Conservation (phyloP, 2,113 vertebrate genomes). For the Crotophaga sulcirostris region DNA sequence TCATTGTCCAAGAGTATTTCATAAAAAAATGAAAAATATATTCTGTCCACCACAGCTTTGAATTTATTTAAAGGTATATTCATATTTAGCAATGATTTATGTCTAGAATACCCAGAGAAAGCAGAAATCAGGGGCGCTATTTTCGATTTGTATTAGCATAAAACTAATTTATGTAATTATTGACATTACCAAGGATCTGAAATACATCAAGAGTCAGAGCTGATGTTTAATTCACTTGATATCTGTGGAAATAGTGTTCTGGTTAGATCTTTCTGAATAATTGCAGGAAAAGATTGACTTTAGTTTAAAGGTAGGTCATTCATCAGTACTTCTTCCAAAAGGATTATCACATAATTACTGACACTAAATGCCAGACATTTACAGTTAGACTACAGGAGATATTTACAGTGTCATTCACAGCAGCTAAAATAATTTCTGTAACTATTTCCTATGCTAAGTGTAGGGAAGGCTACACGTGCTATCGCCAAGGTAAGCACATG, state of each 20-base stretch:
- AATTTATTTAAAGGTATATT: not conserved
- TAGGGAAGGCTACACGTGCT: not conserved
- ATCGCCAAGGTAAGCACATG: not conserved
- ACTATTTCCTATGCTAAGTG: not conserved
- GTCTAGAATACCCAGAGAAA: not conserved
- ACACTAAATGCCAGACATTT: not conserved
- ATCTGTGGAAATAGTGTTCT: not conserved
- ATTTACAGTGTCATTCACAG: not conserved
- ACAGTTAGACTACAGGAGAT: not conserved
- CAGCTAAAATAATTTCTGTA: not conserved
- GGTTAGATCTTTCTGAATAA: not conserved
- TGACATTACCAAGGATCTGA: not conserved
- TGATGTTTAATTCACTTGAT: not conserved
- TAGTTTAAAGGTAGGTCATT: not conserved
- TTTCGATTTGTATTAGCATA: accelerated
- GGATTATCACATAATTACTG: not conserved
- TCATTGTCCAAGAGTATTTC: not conserved
- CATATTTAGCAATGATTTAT: not conserved
- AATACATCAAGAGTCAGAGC: not conserved
- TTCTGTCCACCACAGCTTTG: not conserved
- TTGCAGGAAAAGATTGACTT: not conserved
- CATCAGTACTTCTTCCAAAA: not conserved
- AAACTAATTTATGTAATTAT: not conserved
- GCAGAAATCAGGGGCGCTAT: not conserved
- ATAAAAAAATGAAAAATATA: not conserved